A percentile compares a stretch with the other conserved stretches of the same genome.
phyloP scores from a whole-genome alignment of 2,797 vertebrate species.

The Sebastes matsubarae region DNA sequence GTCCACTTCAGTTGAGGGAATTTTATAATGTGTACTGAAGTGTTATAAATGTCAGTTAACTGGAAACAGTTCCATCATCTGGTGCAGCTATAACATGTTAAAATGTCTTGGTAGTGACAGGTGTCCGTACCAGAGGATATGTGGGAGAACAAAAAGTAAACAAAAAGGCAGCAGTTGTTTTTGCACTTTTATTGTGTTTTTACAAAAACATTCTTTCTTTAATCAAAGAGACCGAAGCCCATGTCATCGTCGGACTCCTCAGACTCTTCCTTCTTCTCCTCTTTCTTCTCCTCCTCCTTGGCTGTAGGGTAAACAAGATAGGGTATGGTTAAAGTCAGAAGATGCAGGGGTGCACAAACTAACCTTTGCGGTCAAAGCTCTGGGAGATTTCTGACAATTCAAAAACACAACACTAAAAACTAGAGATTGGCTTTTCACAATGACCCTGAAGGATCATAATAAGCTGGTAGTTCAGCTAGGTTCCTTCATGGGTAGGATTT shows the following conservation, averaged over 20 bases:
- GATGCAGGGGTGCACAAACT: neutral
- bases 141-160: neutral
- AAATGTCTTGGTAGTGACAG: neutral
- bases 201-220: constrained; percentile 79
- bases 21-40: neutral
- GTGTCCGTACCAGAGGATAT: neutral
- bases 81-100: neutral
- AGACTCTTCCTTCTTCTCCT: constrained; percentile 97
- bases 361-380: accelerated
- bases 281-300: constrained; percentile 96
- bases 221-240: constrained; percentile 99
- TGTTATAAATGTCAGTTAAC: neutral
- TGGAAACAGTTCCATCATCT: neutral
- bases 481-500: neutral
- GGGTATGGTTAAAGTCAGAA: neutral
- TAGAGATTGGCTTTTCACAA: neutral
- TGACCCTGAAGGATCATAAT: accelerated
- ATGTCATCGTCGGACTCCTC: constrained; percentile 98
- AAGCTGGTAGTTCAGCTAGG: neutral
- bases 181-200: constrained; percentile 76
- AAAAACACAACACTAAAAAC: neutral
- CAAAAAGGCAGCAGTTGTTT: constrained; percentile 7
- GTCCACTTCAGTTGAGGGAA: no score
- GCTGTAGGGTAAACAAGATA: constrained; percentile 73
- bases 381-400: neutral